Conservation (phyloP, 2,113 vertebrate genomes). For the Pterocles gutturalis region DNA sequence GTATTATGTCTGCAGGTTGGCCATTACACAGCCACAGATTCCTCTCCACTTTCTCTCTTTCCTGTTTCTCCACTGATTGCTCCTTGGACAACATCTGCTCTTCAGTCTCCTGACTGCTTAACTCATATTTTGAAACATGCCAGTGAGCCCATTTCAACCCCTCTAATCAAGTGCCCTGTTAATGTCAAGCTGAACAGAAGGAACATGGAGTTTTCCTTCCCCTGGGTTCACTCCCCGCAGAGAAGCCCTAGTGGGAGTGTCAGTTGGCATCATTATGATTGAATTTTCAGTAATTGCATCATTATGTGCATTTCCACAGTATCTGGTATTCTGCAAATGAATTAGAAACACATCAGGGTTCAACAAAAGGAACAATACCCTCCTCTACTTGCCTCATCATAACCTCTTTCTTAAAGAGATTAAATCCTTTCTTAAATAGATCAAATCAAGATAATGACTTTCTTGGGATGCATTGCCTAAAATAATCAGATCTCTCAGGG, state of each 20-base stretch:
- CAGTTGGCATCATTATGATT: neutral
- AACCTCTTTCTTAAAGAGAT: slow-evolving; percentile 30
- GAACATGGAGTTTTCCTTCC: neutral
- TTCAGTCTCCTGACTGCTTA: neutral
- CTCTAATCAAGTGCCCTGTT: neutral
- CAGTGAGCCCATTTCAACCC: neutral
- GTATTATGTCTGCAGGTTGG: neutral
- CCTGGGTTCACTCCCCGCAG: neutral
- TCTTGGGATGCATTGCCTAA: neutral
- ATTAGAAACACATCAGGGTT: slow-evolving; percentile 21
- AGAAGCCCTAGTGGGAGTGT: neutral
- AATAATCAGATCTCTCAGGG: slow-evolving; percentile 44
- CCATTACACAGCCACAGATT: neutral
- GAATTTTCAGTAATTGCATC: slow-evolving; percentile 24
- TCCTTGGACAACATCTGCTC: neutral
- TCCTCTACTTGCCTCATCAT: slow-evolving; percentile 2
- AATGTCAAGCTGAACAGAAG: neutral
- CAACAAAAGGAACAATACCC: slow-evolving; percentile 6
- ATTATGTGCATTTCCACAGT: slow-evolving; percentile 16
- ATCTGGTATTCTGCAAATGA: slow-evolving; percentile 12
- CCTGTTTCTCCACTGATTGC: neutral
- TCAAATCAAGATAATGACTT: slow-evolving; percentile 47
- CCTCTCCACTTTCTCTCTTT: neutral
- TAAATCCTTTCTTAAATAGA: slow-evolving; percentile 43
- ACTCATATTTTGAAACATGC: neutral